Base-by-base conservation (phyloP, 1,140 invertebrate genomes). In the Ditylenchus dipsaci region DNA sequence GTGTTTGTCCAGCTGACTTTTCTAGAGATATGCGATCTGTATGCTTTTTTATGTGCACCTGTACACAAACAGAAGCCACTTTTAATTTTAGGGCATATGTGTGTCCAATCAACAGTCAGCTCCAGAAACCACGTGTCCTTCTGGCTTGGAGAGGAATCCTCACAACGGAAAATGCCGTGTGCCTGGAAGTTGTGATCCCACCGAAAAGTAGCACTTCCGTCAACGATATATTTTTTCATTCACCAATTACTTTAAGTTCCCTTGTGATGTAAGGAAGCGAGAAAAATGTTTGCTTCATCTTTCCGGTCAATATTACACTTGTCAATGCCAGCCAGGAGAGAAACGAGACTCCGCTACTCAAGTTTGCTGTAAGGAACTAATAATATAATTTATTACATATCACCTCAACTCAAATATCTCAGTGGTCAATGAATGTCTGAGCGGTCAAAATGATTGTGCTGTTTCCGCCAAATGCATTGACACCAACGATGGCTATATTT, bases 401-500 rank as follows among this genome's bases (percentile, higher is more conserved):
- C 49, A 19, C 17, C 7, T 29, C 19, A 15, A 60, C 59, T 7
- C 19, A 66, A n/a, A n/a, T 72, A 42, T 71, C 78, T 65, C 57
- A 80, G 78, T 81, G 21, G 56, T 73, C 13, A 82, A 82, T 63
- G 81, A 82, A 65, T 82, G 80, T 63, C 19, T 74, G 13, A 63
- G 56, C 5, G 75, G 78, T 8, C 66, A 76, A 21, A 78, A 82
- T 58, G 81, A 82, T 61, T 82, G 80, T 56, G 79, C 74, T 60
- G 68, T 64, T n/a, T 68, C 69, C 7, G 80, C 81, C 17, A 67
- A 74, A 30, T 82, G 80, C 53, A 78, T 83, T 45, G 80, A 82
- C 58, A 82, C 79, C 0, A 81, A 83, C 38, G 80, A 83, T 17
- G 66, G 67, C 21, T 82, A 74, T 65, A 67, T 82, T 11, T 82